Conservation (phyloP, 2,797 vertebrate genomes). For the Caiman crocodilus region DNA sequence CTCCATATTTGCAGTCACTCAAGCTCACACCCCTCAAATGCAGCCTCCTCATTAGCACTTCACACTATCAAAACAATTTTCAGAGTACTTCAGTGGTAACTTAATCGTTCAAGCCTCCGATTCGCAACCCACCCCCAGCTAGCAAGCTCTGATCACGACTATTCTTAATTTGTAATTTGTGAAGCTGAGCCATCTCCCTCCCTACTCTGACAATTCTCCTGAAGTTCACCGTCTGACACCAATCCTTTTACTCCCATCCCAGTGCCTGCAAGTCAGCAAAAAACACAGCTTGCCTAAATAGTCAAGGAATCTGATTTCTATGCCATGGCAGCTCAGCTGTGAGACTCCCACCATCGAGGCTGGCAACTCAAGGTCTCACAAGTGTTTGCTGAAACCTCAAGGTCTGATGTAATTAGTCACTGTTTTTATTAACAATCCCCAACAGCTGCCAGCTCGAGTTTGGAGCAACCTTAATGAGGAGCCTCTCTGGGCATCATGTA, state of each 20-base stretch:
- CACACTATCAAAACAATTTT: not conserved
- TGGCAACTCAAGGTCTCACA: not conserved
- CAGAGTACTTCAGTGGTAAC: not conserved
- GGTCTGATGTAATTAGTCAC: not conserved
- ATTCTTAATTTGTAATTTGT: not conserved
- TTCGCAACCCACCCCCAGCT: not conserved
- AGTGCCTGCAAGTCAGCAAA: not conserved
- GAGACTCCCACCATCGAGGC: not conserved
- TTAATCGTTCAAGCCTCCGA: not conserved
- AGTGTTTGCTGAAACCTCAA: not conserved
- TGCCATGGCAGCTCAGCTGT: rapidly evolving
- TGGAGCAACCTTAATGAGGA: not conserved
- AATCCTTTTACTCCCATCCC: not conserved
- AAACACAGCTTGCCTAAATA: not conserved
- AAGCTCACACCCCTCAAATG: not conserved
- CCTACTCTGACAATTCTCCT: not conserved
- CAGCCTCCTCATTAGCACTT: not conserved
- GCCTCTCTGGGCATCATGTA: not conserved
- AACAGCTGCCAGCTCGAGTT: not conserved
- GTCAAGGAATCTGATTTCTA: not conserved
- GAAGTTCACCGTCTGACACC: not conserved
- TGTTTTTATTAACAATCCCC: not conserved
- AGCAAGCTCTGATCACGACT: not conserved
- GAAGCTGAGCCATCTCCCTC: not conserved
- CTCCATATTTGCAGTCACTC: not conserved